Evolutionary conservation across 2,888 invertebrate species (phyloP).

Genomic region (Agrotis puta): DNA sequence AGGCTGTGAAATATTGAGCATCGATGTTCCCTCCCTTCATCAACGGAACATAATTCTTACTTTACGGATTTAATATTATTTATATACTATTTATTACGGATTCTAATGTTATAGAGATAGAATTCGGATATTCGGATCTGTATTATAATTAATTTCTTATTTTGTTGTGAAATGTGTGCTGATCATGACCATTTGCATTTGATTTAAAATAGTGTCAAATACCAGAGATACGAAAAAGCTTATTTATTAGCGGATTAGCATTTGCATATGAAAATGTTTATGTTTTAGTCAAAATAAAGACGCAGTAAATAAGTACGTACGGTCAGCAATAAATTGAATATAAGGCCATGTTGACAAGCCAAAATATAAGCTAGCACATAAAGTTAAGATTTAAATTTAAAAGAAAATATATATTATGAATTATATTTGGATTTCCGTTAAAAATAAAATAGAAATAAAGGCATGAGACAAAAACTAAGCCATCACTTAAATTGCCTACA

Average conservation of each 20-base stretch:
- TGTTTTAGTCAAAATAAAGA: constrained; percentile 54
- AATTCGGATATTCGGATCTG: constrained; percentile 53
- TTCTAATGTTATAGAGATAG: constrained; percentile 66
- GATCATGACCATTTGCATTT: constrained; percentile 54
- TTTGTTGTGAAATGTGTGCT: constrained; percentile 63
- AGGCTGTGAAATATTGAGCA: constrained; percentile 86
- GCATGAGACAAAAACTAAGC: not conserved
- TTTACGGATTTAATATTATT: constrained; percentile 82
- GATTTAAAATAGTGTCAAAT: constrained; percentile 63
- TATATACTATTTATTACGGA: constrained; percentile 76
- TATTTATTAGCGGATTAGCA: constrained; percentile 62
- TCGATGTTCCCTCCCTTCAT: constrained; percentile 84
- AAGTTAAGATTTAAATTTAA: not conserved
- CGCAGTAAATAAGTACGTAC: constrained; percentile 4
- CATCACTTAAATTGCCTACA: not conserved
- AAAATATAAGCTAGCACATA: constrained; percentile 2
- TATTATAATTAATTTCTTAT: constrained; percentile 67
- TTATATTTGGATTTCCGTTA: not conserved
- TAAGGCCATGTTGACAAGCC: constrained; percentile 24
- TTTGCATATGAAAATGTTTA: constrained; percentile 55
- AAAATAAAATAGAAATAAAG: too few species aligned
- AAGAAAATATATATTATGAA: not conserved
- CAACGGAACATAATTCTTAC: constrained; percentile 85
- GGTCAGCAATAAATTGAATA: constrained; percentile 42
- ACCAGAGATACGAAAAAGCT: constrained; percentile 47